phyloP scores from a whole-genome alignment of 1,140 invertebrate genomes.

The Ephestia elutella region DNA sequence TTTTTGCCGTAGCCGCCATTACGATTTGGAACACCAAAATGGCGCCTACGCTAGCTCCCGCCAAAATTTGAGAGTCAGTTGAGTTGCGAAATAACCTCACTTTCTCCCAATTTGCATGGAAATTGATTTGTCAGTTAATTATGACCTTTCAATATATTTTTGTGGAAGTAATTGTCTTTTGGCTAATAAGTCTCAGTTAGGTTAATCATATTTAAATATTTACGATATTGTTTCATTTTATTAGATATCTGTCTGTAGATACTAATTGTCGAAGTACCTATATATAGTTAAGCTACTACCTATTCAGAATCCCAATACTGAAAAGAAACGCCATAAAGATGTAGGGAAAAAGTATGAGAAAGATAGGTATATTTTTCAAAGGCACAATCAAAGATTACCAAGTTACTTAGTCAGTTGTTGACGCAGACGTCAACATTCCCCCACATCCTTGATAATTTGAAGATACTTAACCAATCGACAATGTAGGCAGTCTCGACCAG shows the following conservation, averaged over 20 bases:
- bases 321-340: too few species aligned
- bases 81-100: neutral
- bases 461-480: neutral
- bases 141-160: too few species aligned
- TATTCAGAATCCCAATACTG: too few species aligned
- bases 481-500: neutral
- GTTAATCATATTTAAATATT: too few species aligned
- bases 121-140: neutral
- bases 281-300: too few species aligned
- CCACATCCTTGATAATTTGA: neutral
- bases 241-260: too few species aligned
- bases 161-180: too few species aligned
- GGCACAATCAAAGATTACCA: neutral
- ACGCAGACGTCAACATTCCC: neutral
- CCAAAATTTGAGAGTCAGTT: neutral
- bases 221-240: too few species aligned
- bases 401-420: neutral
- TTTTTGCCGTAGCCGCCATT: constrained; percentile 15
- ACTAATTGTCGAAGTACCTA: too few species aligned
- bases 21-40: neutral
- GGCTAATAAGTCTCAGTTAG: too few species aligned
- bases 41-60: neutral
- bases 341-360: too few species aligned
- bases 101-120: neutral
- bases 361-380: too few species aligned